Conservation (phyloP, 2,113 vertebrate species). For the Leptosomus discolor region DNA sequence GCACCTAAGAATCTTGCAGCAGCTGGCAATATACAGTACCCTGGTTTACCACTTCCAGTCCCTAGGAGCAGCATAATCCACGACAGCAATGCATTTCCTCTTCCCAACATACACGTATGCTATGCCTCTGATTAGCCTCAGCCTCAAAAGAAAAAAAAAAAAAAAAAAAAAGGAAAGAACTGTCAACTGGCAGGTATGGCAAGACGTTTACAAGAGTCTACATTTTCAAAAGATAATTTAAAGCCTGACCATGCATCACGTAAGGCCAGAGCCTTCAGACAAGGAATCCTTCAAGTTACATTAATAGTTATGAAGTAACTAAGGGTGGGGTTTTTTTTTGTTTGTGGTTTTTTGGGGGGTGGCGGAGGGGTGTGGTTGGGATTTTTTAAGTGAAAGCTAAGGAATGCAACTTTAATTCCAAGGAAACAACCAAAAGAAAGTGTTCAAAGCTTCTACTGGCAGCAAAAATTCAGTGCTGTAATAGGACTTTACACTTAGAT, state of each 20-base stretch:
- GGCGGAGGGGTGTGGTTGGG: not conserved
- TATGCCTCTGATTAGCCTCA: not conserved
- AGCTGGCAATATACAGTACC: fast-evolving
- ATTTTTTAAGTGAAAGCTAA: not conserved
- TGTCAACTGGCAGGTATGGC: not conserved
- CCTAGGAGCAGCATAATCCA: not conserved
- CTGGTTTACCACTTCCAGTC: not conserved
- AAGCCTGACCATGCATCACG: not conserved
- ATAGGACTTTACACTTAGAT: not conserved
- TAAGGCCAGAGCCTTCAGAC: not conserved
- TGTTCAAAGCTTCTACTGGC: not conserved
- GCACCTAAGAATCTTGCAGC: not conserved
- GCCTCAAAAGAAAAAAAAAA: not conserved
- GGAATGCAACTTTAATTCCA: not conserved
- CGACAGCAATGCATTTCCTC: fast-evolving
- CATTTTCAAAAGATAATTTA: not conserved
- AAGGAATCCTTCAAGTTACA: not conserved
- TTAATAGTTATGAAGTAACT: not conserved
- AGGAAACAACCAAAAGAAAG: not conserved
- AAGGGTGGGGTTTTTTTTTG: not conserved
- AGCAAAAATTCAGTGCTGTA: not conserved
- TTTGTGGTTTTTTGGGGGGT: not conserved
- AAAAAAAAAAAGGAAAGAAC: too few species aligned
- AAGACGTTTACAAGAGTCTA: not conserved
- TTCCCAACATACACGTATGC: not conserved